These are phyloP conservation scores for Cataglyphis cursor DNA, from an alignment of 2,888 invertebrate species.

Conservation along the genomic window DNA sequence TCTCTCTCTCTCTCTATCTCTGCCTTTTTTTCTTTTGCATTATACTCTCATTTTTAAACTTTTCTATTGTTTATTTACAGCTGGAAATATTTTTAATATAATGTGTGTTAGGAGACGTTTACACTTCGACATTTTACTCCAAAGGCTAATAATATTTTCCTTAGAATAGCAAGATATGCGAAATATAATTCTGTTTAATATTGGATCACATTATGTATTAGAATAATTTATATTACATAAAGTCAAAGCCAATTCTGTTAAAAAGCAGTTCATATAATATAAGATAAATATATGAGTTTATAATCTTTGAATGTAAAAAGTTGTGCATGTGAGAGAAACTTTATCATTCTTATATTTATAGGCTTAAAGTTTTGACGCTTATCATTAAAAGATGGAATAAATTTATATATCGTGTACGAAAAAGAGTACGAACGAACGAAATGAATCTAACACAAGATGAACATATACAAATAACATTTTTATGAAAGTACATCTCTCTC, in stretches of 20 bases:
- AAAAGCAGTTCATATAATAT: background rate
- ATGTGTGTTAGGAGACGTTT: background rate
- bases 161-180: background rate
- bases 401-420: background rate
- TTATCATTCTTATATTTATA: background rate
- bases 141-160: background rate
- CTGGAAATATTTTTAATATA: conserved; percentile 6
- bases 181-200: conserved; percentile 13
- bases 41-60: background rate
- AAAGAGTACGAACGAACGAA: background rate
- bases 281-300: background rate
- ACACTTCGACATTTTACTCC: background rate
- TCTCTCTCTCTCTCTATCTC: background rate
- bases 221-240: background rate
- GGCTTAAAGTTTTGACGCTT: background rate
- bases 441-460: background rate
- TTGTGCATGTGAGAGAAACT: background rate
- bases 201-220: background rate
- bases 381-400: background rate
- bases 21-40: background rate
- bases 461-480: background rate
- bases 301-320: background rate
- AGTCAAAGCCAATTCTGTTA: background rate
- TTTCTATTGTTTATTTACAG: background rate
- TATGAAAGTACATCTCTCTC: background rate